Evolutionary conservation across 2,113 vertebrate genomes (phyloP), one percentile per base, ranked within the genome.

Genomic region (Hyaena hyaena): DNA sequence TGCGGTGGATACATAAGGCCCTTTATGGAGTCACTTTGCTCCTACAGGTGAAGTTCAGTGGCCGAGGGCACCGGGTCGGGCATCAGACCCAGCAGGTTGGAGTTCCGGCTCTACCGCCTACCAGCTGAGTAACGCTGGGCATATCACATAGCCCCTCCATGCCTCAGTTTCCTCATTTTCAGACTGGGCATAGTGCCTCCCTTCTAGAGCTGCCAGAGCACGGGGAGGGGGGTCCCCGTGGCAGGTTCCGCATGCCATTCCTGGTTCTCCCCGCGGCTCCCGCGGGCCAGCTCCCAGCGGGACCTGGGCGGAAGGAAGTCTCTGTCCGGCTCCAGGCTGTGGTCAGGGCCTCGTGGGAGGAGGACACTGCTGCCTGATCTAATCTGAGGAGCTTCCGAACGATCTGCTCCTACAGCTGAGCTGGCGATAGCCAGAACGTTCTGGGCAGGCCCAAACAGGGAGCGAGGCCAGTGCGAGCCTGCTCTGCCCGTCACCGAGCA

Each of bases 231-330:
- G 15, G 45, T 8, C 24, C 1, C 0, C 19, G 39, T 39, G 2
- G n/a, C 31, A 15, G 35, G 58, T 17, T 19, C 5, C 19, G 21
- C 24, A 0, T 0, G 2, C 65, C 0, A 0, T 39, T 4, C 4
- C 5, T 1, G 3, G 7, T 86, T 19, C 23, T n/a, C 31, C 26
- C 88, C 28, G 48, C 26, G 68, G 5, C 35, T 53, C 96, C 33
- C 0, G 8, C 66, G 35, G 31, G 50, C 80, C 0, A 0, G 31
- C 7, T 91, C 71, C 39, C 16, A 71, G 24, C 43, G 33, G 77
- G 65, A 65, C 4, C 0, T 1, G 0, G 39, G 63, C 61, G 11
- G 48, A 88, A 74, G 48, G 81, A 94, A 76, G 85, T 43, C 53
- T 33, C 55, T 63, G 79, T 65, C 53, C 33, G 4, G 85, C 95